Conservation (phyloP, 2,113 vertebrate species). For the Nothobranchius kuhntae region DNA sequence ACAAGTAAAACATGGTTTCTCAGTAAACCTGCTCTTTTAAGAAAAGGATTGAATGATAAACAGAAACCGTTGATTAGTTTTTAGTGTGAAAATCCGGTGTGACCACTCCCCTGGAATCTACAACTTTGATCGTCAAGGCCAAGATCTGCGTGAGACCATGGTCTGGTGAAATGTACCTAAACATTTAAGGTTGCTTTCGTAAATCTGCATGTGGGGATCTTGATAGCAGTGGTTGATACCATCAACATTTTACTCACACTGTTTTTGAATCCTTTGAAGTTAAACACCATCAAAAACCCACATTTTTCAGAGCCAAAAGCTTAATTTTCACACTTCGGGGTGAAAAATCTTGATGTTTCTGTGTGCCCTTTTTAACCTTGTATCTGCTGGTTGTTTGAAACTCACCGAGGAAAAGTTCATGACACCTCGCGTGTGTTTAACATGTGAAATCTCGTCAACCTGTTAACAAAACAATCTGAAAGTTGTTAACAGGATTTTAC, state of each 20-base stretch:
- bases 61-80: background rate
- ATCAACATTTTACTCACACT: slow-evolving; percentile 32
- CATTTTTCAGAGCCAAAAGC: background rate
- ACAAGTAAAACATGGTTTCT: too few relatives aligned
- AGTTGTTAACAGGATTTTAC: slow-evolving; percentile 40
- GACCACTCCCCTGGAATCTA: slow-evolving; percentile 31
- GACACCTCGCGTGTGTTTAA: slow-evolving; percentile 18
- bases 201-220: slow-evolving; percentile 51
- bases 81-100: slow-evolving; percentile 21
- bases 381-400: slow-evolving; percentile 2
- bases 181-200: slow-evolving; percentile 34
- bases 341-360: background rate
- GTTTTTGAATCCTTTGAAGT: slow-evolving; percentile 14
- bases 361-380: background rate
- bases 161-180: slow-evolving; percentile 49
- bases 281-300: background rate
- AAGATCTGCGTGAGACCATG: slow-evolving; percentile 51
- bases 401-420: slow-evolving; percentile 15
- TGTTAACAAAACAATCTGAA: slow-evolving; percentile 33
- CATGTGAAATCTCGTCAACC: slow-evolving; percentile 27
- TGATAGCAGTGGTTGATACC: slow-evolving; percentile 22
- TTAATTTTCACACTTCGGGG: background rate
- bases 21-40: too few relatives aligned
- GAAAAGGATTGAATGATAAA: too few relatives aligned
- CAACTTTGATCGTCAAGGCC: slow-evolving; percentile 32